Base-by-base conservation (phyloP, 2,113 vertebrate genomes). In the Tautogolabrus adspersus region DNA sequence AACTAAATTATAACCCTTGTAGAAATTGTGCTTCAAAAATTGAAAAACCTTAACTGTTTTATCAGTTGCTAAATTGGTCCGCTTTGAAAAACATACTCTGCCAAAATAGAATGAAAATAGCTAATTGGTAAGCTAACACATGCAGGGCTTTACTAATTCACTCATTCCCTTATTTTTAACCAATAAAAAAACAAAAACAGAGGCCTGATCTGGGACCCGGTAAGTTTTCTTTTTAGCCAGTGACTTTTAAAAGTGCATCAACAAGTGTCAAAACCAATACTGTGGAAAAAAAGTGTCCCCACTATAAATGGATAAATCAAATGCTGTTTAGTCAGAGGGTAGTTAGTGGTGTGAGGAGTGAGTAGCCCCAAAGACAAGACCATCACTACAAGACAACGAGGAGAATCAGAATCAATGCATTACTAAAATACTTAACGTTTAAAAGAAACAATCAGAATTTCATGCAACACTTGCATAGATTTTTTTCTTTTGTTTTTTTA, bases 401-500 rank as follows among this genome's bases (percentile, higher is more conserved):
- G 72, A 91, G 75, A 92, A 88, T 86, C 87, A 86, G 79, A 91
- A 88, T 83, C 79, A 46, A 90, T 92, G 92, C 93, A 89, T 90
- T 92, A 92, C 89, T 90, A 90, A 93, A 94, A 93, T 93, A 93
- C 90, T 91, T 81, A 90, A 92, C 89, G 60, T 68, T 88, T 77
- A 86, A 94, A 94, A 93, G 75, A 93, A 94, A 93, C 93, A 84
- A 92, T 90, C 91, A 93, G 89, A 73, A 91, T 89, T 89, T 94
- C 94, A 95, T 95, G 94, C 94, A 95, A 94, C 92, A 94, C 93
- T 95, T 95, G 94, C 94, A 95, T 95, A 95, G 94, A 88, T 76
- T 92, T 89, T 91, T 95, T 93, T 87, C 79, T 66, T 40, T 76
- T 91, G 88, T 91, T 95, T 67, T 72, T 75, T 72, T 89, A 87